phyloP scores from a whole-genome alignment of 2,888 invertebrate species.

The Hipparchia sbordonii region DNA sequence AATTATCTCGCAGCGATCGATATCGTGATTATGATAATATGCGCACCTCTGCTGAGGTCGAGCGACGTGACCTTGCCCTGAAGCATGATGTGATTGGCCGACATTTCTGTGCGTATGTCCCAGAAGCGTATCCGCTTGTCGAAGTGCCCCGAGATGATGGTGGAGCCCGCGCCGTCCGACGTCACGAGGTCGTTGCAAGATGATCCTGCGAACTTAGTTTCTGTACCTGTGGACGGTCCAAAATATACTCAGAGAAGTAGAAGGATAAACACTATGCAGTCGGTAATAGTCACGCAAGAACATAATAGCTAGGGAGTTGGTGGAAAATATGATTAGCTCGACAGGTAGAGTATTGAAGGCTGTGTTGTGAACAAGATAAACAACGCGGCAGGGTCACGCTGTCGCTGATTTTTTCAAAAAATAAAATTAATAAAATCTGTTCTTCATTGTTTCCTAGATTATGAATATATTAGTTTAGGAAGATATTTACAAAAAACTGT shows the following conservation, averaged over 20 bases:
- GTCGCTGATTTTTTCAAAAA: no score
- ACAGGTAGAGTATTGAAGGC: no score
- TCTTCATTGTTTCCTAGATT: no score
- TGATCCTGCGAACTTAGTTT: slow-evolving; percentile 97
- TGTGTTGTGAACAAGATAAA: no score
- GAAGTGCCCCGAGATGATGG: slow-evolving; percentile 98
- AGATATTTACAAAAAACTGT: no score
- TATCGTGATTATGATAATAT: slow-evolving; percentile 27
- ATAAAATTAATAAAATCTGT: no score
- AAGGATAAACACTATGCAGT: slow-evolving; percentile 14
- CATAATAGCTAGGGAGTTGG: no score
- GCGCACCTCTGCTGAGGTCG: slow-evolving; percentile 93
- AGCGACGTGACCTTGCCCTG: slow-evolving; percentile 98
- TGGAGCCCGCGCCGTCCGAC: slow-evolving; percentile 92
- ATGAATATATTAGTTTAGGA: no score
- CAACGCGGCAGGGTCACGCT: no score
- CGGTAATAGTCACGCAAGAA: slow-evolving; percentile 10
- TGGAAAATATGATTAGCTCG: no score
- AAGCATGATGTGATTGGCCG: slow-evolving; percentile 92
- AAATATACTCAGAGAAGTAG: slow-evolving; percentile 5
- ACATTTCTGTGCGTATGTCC: slow-evolving; percentile 95
- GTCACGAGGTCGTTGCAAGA: slow-evolving; percentile 98
- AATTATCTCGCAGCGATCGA: slow-evolving; percentile 39
- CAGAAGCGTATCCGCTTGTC: slow-evolving; percentile 98
- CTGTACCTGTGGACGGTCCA: slow-evolving; percentile 84